A percentile compares a stretch with the other conserved stretches of the same genome.
Evolutionary conservation across 2,888 invertebrate genomes (phyloP).

Genomic region (Ceramica pisi): DNA sequence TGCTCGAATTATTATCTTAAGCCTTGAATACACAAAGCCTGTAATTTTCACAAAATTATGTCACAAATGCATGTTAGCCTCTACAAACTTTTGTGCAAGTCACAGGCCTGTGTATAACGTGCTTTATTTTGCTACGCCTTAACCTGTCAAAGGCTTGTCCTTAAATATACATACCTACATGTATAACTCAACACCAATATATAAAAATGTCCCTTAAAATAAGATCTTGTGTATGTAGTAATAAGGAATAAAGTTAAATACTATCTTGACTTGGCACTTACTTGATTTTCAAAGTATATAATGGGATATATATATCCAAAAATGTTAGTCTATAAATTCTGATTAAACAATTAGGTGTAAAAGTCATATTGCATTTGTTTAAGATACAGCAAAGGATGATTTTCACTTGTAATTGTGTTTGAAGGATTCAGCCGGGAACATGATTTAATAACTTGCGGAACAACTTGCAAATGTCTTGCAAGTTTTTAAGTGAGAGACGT

Average conservation of each 20-base stretch:
- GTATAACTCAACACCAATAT: constrained; percentile 55
- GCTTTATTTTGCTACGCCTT: constrained; percentile 1
- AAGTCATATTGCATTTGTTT: constrained; percentile 10
- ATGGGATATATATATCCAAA: constrained; percentile 45
- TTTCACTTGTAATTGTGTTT: constrained; percentile 4
- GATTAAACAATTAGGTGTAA: constrained; percentile 32
- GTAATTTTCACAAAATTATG: background rate
- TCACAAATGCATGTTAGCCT: background rate
- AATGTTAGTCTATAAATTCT: constrained; percentile 42
- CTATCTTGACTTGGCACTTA: constrained; percentile 27
- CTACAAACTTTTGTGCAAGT: constrained; percentile 4
- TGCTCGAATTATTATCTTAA: constrained; percentile 2
- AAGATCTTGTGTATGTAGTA: constrained; percentile 30
- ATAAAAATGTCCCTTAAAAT: constrained; percentile 54
- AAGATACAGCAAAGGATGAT: constrained; percentile 1
- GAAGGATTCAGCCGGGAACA: background rate
- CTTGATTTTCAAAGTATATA: constrained; percentile 39
- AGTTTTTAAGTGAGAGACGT: too few relatives aligned
- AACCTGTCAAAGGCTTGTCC: constrained; percentile 29
- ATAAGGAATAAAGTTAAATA: constrained; percentile 29
- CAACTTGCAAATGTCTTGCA: background rate
- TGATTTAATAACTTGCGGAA: background rate
- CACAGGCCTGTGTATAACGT: background rate
- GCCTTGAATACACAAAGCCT: background rate
- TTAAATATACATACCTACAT: constrained; percentile 37